Conservation (phyloP, 2,888 invertebrate species). For the Drosophila bunnanda region DNA sequence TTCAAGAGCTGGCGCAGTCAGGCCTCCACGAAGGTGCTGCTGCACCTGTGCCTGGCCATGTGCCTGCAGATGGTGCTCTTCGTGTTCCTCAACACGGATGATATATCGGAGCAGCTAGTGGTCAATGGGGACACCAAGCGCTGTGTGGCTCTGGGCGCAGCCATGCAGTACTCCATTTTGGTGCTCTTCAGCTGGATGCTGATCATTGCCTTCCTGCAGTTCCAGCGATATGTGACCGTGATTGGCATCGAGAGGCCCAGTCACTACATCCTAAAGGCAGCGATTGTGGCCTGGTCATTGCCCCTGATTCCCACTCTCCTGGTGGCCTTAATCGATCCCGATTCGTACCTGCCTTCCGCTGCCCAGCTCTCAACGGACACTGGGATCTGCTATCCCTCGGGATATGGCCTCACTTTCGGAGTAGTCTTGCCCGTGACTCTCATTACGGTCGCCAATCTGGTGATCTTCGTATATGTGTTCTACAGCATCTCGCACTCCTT, state of each 20-base stretch:
- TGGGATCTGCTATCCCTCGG: slow-evolving; percentile 86
- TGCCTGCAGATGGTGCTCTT: slow-evolving; percentile 86
- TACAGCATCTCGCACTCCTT: slow-evolving; percentile 84
- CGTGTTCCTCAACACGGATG: slow-evolving; percentile 80
- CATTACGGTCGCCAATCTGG: slow-evolving; percentile 86
- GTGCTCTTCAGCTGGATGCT: slow-evolving; percentile 90
- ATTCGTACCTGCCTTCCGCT: slow-evolving; percentile 84
- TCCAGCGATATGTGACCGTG: slow-evolving; percentile 88
- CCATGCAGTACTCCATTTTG: slow-evolving; percentile 88
- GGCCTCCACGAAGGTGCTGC: slow-evolving; percentile 88
- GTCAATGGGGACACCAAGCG: slow-evolving; percentile 42
- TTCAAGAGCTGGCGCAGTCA: slow-evolving; percentile 88
- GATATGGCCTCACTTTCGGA: slow-evolving; percentile 85
- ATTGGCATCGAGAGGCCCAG: slow-evolving; percentile 87
- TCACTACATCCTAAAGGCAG: slow-evolving; percentile 87
- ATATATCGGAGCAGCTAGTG: slow-evolving; percentile 75
- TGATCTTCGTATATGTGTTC: slow-evolving; percentile 86
- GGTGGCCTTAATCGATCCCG: slow-evolving; percentile 84
- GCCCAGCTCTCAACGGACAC: slow-evolving; percentile 69
- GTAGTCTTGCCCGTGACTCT: slow-evolving; percentile 86
- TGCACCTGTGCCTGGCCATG: slow-evolving; percentile 88
- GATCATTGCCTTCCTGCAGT: slow-evolving; percentile 88
- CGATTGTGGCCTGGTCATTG: slow-evolving; percentile 87
- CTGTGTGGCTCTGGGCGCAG: slow-evolving; percentile 87
- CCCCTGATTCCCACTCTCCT: slow-evolving; percentile 86